phyloP scores from a whole-genome alignment of 2,888 invertebrate genomes.

The Ramazzottius varieornatus region DNA sequence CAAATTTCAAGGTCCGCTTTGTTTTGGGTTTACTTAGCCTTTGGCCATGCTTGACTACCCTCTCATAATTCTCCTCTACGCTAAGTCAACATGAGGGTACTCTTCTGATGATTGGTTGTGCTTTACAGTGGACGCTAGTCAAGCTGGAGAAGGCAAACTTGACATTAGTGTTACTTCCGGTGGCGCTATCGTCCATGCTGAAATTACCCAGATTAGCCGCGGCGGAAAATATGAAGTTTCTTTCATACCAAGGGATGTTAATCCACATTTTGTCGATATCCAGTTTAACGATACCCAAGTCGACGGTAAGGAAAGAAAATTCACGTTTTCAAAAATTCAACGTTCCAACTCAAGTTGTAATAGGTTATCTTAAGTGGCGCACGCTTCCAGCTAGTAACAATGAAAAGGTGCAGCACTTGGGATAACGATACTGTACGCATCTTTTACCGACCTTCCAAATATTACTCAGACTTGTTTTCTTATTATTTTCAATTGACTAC shows the following conservation, averaged over 20 bases:
- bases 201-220: conserved; percentile 54
- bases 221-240: conserved; percentile 15
- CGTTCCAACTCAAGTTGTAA: too few species aligned
- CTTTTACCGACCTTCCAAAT: too few species aligned
- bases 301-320: not conserved
- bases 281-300: conserved; percentile 50
- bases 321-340: too few species aligned
- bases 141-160: conserved; percentile 60
- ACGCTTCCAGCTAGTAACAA: too few species aligned
- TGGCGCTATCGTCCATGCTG: conserved; percentile 61
- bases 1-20: conserved; percentile 20
- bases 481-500: too few species aligned
- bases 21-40: not conserved
- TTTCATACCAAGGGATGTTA: conserved; percentile 49
- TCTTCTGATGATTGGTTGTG: too few species aligned
- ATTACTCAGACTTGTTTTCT: too few species aligned
- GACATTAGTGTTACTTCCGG: conserved; percentile 23
- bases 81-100: too few species aligned
- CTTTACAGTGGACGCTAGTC: conserved; percentile 79
- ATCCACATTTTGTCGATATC: conserved; percentile 67
- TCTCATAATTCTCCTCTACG: not conserved
- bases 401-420: too few species aligned
- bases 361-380: too few species aligned
- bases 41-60: not conserved
- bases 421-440: too few species aligned